Conservation (phyloP, 2,113 vertebrate species). For the Syrrhaptes paradoxus region DNA sequence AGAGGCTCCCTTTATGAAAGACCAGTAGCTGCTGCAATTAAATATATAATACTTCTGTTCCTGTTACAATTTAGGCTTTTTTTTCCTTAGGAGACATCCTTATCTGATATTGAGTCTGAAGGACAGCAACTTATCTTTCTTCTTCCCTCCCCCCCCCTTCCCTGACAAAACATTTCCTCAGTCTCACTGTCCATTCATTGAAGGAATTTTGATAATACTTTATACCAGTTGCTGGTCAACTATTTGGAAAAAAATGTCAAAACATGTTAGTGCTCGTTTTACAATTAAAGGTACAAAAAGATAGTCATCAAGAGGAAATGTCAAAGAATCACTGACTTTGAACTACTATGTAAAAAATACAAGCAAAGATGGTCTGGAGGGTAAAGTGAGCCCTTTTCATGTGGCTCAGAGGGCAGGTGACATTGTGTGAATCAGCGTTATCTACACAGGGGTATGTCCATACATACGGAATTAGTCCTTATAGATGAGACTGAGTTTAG, state of each 20-base stretch:
- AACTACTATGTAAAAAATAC: neutral
- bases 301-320: constrained; percentile 58
- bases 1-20: constrained; percentile 75
- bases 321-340: constrained; percentile 25
- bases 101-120: constrained; percentile 62
- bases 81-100: constrained; percentile 48
- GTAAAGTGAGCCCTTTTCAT: neutral
- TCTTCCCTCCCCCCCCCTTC: neutral
- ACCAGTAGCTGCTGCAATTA: constrained; percentile 70
- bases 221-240: constrained; percentile 16
- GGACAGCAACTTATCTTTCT: constrained; percentile 63
- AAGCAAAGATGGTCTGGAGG: neutral
- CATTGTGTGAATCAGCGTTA: neutral
- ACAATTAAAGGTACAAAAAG: constrained; percentile 33
- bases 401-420: neutral
- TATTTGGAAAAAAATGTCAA: constrained; percentile 31
- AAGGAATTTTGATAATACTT: constrained; percentile 41
- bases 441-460: neutral
- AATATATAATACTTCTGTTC: constrained; percentile 61
- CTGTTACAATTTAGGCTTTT: constrained; percentile 36
- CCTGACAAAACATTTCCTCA: constrained; percentile 29
- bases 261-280: constrained; percentile 59
- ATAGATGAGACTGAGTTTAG: neutral
- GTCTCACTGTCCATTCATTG: constrained; percentile 4
- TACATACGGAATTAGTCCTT: neutral